Percentiles rank a stretch among this genome's conserved stretches.
phyloP scores from a whole-genome alignment of 2,888 invertebrate species.

The Andrena minutula region DNA sequence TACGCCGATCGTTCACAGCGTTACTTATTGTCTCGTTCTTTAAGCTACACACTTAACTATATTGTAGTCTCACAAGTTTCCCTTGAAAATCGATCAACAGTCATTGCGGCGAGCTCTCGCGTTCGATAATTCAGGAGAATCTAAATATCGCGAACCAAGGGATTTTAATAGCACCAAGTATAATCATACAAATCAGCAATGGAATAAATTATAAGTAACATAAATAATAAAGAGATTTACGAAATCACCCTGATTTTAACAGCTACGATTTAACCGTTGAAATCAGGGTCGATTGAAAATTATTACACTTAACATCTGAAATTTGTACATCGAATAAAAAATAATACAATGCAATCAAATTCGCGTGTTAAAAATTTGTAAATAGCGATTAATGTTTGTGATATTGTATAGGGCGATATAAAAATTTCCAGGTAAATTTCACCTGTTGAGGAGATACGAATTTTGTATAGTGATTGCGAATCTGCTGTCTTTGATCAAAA shows the following conservation, averaged over 20 bases:
- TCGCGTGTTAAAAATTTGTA: not conserved
- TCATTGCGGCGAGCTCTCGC: not conserved
- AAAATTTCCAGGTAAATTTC: not conserved
- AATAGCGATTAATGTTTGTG: conserved; percentile 38
- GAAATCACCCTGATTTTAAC: conserved; percentile 34
- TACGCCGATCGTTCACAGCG: not conserved
- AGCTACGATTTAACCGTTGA: not conserved
- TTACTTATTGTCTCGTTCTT: conserved; percentile 39
- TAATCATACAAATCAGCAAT: conserved; percentile 47
- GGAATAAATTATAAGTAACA: conserved; percentile 63
- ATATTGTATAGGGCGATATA: conserved; percentile 13
- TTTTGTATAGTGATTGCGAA: conserved; percentile 7
- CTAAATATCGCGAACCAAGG: conserved; percentile 52
- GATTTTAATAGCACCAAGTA: conserved; percentile 64
- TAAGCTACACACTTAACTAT: not conserved
- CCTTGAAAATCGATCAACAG: not conserved
- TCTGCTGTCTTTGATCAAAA: not conserved
- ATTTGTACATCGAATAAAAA: conserved; percentile 45
- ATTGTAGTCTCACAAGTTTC: not conserved
- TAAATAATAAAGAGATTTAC: conserved; percentile 52
- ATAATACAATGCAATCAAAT: conserved; percentile 9
- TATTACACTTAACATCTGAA: conserved; percentile 11
- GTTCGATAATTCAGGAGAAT: conserved; percentile 55
- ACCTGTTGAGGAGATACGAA: not conserved
- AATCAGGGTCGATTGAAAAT: not conserved